A percentile compares a stretch with the other conserved stretches of the same genome.
Conservation (phyloP, 2,888 invertebrate species). For the Theretra japonica region DNA sequence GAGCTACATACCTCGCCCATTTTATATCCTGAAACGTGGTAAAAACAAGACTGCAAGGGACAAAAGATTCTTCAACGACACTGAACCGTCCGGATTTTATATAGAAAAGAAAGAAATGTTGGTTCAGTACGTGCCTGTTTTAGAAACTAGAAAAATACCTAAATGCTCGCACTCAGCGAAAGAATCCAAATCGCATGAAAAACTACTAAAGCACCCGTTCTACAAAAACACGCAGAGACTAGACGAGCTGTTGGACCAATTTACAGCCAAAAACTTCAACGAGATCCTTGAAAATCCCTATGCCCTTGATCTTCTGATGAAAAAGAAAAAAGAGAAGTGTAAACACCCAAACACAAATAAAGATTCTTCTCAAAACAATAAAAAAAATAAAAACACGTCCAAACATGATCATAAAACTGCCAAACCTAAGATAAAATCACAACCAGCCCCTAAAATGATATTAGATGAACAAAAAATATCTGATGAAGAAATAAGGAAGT, state of each 20-base stretch:
- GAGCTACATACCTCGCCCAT: neutral
- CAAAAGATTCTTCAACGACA: constrained; percentile 42
- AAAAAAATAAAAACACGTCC: neutral
- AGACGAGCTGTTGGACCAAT: constrained; percentile 60
- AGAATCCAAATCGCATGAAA: constrained; percentile 59
- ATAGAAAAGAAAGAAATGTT: constrained; percentile 57
- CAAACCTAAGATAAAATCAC: neutral
- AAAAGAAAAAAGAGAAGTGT: constrained; percentile 40
- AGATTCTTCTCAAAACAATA: neutral
- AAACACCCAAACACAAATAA: constrained; percentile 41
- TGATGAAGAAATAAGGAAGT: constrained; percentile 1
- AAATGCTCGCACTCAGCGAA: constrained; percentile 65
- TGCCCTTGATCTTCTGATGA: constrained; percentile 44
- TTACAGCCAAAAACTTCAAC: constrained; percentile 56
- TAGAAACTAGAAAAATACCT: constrained; percentile 48
- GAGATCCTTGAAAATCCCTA: constrained; percentile 49
- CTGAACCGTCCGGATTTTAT: constrained; percentile 51
- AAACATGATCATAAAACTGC: neutral
- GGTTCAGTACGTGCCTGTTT: constrained; percentile 53
- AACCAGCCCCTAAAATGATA: neutral
- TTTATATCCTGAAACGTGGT: constrained; percentile 4
- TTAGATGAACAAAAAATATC: neutral
- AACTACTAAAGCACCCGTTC: constrained; percentile 65
- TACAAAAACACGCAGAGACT: constrained; percentile 65
- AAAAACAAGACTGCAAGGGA: constrained; percentile 33